phyloP scores from a whole-genome alignment of 2,113 vertebrate genomes.

The Baryphthengus martii region DNA sequence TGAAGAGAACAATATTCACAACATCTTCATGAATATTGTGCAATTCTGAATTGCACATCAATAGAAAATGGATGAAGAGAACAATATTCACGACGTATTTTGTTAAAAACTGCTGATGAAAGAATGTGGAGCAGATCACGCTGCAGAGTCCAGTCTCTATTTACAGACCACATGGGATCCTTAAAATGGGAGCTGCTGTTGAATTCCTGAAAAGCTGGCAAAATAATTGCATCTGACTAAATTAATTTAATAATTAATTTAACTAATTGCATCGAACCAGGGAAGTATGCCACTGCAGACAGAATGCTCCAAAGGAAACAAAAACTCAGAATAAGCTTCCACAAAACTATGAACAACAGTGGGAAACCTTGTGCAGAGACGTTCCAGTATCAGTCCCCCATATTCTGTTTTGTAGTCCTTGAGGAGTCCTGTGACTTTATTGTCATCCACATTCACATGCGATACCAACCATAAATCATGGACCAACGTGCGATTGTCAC shows the following conservation, averaged over 20 bases:
- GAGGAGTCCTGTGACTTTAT: not conserved
- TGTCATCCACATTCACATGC: not conserved
- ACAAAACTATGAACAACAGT: not conserved
- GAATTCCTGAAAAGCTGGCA: not conserved
- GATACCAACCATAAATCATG: not conserved
- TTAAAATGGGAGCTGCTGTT: not conserved
- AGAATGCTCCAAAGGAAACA: not conserved
- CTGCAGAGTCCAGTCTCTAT: not conserved
- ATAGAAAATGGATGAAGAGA: not conserved
- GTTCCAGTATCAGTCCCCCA: not conserved
- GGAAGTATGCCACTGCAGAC: not conserved
- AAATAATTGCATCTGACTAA: not conserved
- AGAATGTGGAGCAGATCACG: not conserved
- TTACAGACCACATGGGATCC: not conserved
- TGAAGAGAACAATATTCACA: not conserved
- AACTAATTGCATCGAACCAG: not conserved
- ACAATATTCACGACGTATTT: not conserved
- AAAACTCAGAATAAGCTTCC: not conserved
- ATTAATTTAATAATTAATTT: too few species aligned
- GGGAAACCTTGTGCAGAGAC: constrained; percentile 4
- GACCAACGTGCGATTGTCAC: not conserved
- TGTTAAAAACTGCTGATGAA: not conserved
- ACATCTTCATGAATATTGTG: too few species aligned
- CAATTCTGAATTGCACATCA: not conserved
- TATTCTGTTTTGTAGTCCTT: not conserved